These are phyloP conservation scores for Solen grandis DNA, from an alignment of 1,140 invertebrate genomes.

Conservation along the genomic window DNA sequence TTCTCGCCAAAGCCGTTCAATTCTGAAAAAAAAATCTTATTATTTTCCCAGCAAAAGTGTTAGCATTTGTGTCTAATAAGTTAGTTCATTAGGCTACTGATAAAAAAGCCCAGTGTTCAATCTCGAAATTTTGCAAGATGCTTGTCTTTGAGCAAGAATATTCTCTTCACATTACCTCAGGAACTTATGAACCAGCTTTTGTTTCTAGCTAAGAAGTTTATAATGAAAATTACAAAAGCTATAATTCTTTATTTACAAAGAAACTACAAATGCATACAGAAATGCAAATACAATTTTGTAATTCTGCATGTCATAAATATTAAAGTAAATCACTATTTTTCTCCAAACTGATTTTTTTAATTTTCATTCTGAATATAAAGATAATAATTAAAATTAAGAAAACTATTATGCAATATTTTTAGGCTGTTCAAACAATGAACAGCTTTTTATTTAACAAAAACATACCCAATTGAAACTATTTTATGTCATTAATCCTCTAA, in stretches of 20 bases:
- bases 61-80: not conserved
- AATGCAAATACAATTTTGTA: not conserved
- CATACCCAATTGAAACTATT: no score
- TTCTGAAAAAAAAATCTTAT: not conserved
- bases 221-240: not conserved
- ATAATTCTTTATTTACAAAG: not conserved
- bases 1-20: constrained; percentile 5
- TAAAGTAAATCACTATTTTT: no score
- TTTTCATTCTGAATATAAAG: no score
- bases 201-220: not conserved
- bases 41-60: not conserved
- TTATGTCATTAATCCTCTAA: no score
- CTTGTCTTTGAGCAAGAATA: not conserved
- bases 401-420: no score
- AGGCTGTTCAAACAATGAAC: no score
- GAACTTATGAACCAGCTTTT: not conserved
- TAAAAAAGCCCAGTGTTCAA: not conserved
- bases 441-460: no score
- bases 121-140: not conserved
- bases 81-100: not conserved
- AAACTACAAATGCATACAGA: not conserved
- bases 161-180: not conserved
- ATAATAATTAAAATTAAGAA: no score
- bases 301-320: not conserved
- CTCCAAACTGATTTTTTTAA: no score